These are phyloP conservation scores for Prinia subflava DNA, from an alignment of 2,113 vertebrate genomes.

Conservation along the genomic window DNA sequence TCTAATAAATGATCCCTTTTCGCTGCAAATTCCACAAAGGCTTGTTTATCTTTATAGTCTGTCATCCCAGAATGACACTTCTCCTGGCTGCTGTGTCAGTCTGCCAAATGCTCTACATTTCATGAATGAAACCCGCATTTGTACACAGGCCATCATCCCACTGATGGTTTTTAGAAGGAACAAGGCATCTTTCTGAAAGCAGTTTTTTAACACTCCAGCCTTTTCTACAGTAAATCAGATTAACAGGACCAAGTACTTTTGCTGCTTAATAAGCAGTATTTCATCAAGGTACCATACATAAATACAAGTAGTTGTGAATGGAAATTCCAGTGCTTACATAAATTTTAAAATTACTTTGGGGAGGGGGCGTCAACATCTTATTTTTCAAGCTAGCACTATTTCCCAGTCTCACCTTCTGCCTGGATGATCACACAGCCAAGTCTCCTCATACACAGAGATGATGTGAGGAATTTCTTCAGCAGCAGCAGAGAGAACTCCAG, in stretches of 20 bases:
- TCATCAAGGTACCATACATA: neutral
- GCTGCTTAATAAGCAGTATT: neutral
- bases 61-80: neutral
- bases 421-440: neutral
- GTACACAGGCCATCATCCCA: neutral
- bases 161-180: neutral
- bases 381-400: neutral
- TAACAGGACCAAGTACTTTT: neutral
- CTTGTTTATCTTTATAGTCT: slow-evolving; percentile 1
- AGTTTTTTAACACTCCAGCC: neutral
- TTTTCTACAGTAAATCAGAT: neutral
- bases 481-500: neutral
- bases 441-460: neutral
- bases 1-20: neutral
- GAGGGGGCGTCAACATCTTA: neutral
- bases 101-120: neutral
- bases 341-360: neutral
- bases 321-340: neutral
- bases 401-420: neutral
- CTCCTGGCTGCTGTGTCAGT: neutral
- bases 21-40: neutral
- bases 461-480: neutral
- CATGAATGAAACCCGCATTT: neutral
- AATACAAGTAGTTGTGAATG: neutral
- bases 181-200: neutral